Evolutionary conservation across 2,888 invertebrate species (phyloP).

Genomic region (Furcula furcula): DNA sequence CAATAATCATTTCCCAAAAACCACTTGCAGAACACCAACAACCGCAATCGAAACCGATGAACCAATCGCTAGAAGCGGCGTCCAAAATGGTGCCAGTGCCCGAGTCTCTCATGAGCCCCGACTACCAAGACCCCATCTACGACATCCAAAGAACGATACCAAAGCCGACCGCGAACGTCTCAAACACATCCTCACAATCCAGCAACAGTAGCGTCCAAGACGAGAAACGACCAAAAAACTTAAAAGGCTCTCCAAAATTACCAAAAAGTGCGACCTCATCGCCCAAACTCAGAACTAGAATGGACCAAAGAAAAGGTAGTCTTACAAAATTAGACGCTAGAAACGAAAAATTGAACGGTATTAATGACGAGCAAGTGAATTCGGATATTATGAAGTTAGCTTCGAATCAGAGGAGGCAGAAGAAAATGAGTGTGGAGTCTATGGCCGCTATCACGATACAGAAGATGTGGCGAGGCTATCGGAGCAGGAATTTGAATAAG

Average conservation of each 20-base stretch:
- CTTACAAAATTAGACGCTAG: constrained; percentile 47
- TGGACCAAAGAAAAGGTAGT: constrained; percentile 71
- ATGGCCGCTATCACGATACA: constrained; percentile 90
- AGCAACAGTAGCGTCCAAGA: constrained; percentile 65
- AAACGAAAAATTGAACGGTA: constrained; percentile 55
- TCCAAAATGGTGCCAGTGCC: constrained; percentile 94
- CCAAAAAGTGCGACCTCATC: constrained; percentile 73
- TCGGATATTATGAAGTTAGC: constrained; percentile 62
- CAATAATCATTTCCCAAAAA: no score
- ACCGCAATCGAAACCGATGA: constrained; percentile 48
- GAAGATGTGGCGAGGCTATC: constrained; percentile 93
- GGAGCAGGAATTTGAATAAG: constrained; percentile 87
- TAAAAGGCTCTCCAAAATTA: constrained; percentile 67
- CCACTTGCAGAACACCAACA: constrained; percentile 25
- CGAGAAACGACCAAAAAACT: constrained; percentile 49
- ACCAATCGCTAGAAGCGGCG: constrained; percentile 87
- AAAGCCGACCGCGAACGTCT: constrained; percentile 47
- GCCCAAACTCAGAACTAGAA: constrained; percentile 64
- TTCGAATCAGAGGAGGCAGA: constrained; percentile 67
- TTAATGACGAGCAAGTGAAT: constrained; percentile 53
- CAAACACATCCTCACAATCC: constrained; percentile 49
- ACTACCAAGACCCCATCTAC: constrained; percentile 83
- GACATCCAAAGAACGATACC: constrained; percentile 66
- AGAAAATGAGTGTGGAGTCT: constrained; percentile 61
- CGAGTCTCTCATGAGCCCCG: constrained; percentile 93